These are phyloP conservation scores for Galemys pyrenaicus DNA, from an alignment of 2,113 vertebrate genomes.

Conservation along the genomic window DNA sequence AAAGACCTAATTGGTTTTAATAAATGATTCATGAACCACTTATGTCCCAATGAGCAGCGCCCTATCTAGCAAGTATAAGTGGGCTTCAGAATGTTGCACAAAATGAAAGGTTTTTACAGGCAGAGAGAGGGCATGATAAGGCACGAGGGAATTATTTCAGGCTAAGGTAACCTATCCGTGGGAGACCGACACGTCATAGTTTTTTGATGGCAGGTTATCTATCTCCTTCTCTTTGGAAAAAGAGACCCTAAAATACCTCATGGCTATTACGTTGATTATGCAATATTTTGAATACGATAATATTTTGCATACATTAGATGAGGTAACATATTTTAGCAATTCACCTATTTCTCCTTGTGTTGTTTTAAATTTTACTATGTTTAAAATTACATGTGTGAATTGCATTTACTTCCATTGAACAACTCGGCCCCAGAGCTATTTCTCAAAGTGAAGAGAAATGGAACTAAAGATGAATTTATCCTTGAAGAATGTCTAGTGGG, in stretches of 20 bases:
- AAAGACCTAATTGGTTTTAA: neutral
- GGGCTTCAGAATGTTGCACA: neutral
- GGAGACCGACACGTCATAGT: neutral
- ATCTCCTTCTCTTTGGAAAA: neutral
- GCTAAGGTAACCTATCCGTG: neutral
- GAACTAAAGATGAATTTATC: neutral
- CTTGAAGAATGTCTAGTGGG: neutral
- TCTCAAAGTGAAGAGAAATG: neutral
- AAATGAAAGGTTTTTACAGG: neutral
- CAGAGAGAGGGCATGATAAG: neutral
- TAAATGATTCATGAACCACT: neutral
- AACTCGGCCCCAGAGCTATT: neutral
- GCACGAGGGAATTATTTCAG: neutral
- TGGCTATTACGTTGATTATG: neutral
- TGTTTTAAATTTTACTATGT: neutral
- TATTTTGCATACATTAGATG: neutral
- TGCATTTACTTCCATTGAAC: neutral
- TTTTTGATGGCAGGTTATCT: neutral
- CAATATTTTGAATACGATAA: neutral
- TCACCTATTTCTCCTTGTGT: neutral
- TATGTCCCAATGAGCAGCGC: neutral
- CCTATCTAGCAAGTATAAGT: neutral
- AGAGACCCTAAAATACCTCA: neutral
- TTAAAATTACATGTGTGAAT: neutral
- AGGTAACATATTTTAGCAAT: neutral